phyloP scores from a whole-genome alignment of 2,888 invertebrate genomes.

The Idaea aversata region DNA sequence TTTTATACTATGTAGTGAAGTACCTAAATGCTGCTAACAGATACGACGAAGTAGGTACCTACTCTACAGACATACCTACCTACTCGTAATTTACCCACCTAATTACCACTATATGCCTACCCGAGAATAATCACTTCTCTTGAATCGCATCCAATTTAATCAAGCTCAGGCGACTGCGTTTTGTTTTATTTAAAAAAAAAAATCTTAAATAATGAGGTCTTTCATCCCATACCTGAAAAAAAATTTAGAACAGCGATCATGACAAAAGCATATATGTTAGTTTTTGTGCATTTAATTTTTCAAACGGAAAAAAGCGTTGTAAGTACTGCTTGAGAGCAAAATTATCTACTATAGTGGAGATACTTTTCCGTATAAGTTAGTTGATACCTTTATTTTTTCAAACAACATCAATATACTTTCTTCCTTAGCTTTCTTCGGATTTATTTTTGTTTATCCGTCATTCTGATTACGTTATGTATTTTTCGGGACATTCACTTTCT shows the following conservation, averaged over 20 bases:
- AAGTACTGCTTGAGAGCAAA: too few relatives aligned
- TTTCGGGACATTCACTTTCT: constrained; percentile 20
- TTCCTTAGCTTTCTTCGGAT: constrained; percentile 1
- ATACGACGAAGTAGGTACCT: neutral
- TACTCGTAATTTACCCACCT: constrained; percentile 5
- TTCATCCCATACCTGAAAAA: constrained; percentile 29
- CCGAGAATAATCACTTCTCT: constrained; percentile 27
- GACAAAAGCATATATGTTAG: neutral
- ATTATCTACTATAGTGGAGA: too few relatives aligned
- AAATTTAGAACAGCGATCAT: neutral
- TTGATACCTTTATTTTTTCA: neutral
- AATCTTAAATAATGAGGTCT: constrained; percentile 31
- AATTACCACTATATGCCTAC: constrained; percentile 8
- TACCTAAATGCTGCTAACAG: neutral
- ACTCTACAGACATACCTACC: neutral
- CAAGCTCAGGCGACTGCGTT: constrained; percentile 35
- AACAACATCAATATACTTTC: neutral
- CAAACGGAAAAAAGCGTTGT: neutral
- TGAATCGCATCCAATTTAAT: constrained; percentile 52
- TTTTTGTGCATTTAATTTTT: neutral
- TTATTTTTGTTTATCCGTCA: constrained; percentile 2
- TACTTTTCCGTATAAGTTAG: too few relatives aligned
- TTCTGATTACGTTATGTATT: constrained; percentile 7
- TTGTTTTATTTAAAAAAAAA: constrained; percentile 25
- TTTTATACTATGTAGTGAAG: too few relatives aligned